phyloP scores from a whole-genome alignment of 2,888 invertebrate species.

The Caenorhabditis sp. region DNA sequence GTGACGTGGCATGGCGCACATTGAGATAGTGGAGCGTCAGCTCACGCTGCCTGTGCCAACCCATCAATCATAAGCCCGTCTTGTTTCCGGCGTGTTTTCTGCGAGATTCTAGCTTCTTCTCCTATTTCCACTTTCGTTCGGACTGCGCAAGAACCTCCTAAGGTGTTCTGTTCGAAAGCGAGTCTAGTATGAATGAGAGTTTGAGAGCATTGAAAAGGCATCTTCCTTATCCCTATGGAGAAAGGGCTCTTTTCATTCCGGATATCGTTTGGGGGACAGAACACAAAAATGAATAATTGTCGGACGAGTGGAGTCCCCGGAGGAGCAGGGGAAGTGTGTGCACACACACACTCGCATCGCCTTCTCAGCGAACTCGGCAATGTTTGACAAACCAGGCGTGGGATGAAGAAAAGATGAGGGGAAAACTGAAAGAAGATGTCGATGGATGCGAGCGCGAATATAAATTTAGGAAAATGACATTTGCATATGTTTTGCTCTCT shows the following conservation, averaged over 20 bases:
- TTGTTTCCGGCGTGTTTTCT: constrained; percentile 9
- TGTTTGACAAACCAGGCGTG: constrained; percentile 12
- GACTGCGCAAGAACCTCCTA: constrained; percentile 5
- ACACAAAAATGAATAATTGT: constrained; percentile 41
- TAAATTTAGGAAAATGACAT: constrained; percentile 52
- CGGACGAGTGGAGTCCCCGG: constrained; percentile 15
- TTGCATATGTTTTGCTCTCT: constrained; percentile 49
- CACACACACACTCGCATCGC: constrained; percentile 1
- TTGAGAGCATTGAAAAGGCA: background rate
- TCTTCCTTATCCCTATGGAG: background rate
- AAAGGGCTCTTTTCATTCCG: constrained; percentile 4
- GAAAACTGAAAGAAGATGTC: constrained; percentile 17
- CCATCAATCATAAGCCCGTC: constrained; percentile 25
- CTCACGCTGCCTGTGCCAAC: background rate
- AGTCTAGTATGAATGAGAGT: constrained; percentile 25
- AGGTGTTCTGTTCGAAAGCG: background rate
- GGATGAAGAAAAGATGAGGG: constrained; percentile 3
- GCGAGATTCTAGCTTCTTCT: no score
- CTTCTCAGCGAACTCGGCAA: constrained; percentile 9
- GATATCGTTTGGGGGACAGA: constrained; percentile 7
- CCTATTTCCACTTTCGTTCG: no score
- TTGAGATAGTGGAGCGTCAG: no score
- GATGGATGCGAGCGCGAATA: constrained; percentile 31
- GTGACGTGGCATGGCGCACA: no score
- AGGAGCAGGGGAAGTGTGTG: constrained; percentile 13